These are phyloP conservation scores for Ceuthmochares aereus DNA, from an alignment of 2,113 vertebrate species.

Conservation along the genomic window DNA sequence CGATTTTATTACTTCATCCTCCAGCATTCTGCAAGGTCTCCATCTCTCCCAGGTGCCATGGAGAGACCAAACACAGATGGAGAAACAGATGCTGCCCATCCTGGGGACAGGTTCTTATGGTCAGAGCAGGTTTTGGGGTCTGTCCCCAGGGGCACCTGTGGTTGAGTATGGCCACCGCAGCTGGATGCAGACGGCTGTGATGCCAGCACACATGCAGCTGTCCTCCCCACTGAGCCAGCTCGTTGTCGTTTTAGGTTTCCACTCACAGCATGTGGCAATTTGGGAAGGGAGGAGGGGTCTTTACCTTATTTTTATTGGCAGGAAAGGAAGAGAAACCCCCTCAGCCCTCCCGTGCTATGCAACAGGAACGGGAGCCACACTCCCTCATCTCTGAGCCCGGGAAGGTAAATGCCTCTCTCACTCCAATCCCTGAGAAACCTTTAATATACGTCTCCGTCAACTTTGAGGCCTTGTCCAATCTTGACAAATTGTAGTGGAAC, in stretches of 20 bases:
- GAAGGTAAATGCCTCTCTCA: slow-evolving; percentile 37
- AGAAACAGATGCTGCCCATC: rapidly evolving
- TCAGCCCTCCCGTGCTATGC: neutral
- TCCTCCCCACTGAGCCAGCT: neutral
- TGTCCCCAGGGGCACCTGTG: rapidly evolving
- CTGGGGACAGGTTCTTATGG: neutral
- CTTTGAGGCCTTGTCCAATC: slow-evolving; percentile 57
- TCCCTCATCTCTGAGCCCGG: neutral
- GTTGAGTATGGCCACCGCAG: rapidly evolving
- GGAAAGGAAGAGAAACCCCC: neutral
- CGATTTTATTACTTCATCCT: no score
- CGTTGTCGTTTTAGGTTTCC: neutral
- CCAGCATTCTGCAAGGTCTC: neutral
- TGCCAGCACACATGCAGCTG: rapidly evolving
- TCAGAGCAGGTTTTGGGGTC: neutral
- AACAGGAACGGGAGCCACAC: neutral
- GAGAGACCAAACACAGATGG: neutral
- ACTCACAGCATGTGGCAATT: rapidly evolving
- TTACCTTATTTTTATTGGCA: neutral
- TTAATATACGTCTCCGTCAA: slow-evolving; percentile 28
- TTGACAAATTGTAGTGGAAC: slow-evolving; percentile 65
- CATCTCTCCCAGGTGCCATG: rapidly evolving
- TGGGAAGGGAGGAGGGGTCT: neutral
- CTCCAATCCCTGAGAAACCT: slow-evolving; percentile 48
- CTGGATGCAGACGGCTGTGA: rapidly evolving